These are phyloP conservation scores for Lamellibrachia luymesi DNA, from an alignment of 1,140 invertebrate genomes.

Conservation along the genomic window DNA sequence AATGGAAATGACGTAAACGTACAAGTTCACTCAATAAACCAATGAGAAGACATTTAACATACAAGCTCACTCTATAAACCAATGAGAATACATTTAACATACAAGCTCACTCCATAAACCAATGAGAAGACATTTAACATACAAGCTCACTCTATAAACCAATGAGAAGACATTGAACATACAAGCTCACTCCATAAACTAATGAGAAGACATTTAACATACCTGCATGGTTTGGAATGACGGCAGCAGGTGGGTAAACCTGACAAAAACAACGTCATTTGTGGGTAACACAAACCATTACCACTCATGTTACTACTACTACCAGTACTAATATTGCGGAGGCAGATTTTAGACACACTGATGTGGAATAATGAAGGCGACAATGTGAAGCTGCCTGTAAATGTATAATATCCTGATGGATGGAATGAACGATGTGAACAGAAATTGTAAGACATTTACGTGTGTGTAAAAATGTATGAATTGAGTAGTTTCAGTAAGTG, in stretches of 20 bases:
- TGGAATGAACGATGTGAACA: neutral
- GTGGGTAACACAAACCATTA: neutral
- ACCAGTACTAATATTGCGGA: neutral
- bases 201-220: neutral
- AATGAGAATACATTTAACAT: too few species aligned
- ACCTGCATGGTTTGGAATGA: conserved; percentile 44
- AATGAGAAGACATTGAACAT: neutral
- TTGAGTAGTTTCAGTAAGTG: too few species aligned
- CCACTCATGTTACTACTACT: neutral
- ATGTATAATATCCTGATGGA: neutral
- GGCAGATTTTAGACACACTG: neutral
- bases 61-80: too few species aligned
- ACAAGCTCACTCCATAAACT: neutral
- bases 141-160: too few species aligned
- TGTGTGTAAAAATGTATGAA: too few species aligned
- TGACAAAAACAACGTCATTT: conserved; percentile 24
- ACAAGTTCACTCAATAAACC: too few species aligned
- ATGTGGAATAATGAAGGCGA: neutral
- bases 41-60: too few species aligned
- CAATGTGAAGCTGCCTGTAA: neutral
- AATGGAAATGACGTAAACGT: too few species aligned
- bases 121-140: too few species aligned
- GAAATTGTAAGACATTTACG: neutral
- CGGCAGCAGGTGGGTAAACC: conserved; percentile 54
- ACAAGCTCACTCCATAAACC: too few species aligned